Evolutionary conservation across 2,888 invertebrate species (phyloP).

Genomic region (Taenaris catops): DNA sequence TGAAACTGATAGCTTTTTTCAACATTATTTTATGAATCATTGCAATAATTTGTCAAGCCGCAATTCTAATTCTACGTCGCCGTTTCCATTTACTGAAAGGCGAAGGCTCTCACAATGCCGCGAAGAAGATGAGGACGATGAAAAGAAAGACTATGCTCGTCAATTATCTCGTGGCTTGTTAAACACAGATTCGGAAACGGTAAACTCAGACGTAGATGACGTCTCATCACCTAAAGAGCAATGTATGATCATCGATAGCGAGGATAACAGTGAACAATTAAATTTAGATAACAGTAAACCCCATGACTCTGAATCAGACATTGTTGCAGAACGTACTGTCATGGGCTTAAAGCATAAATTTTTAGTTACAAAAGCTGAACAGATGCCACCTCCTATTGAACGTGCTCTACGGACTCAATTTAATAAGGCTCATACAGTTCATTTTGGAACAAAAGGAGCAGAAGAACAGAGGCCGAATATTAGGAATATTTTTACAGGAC

Average conservation of each 20-base stretch:
- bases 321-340: constrained; percentile 55
- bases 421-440: constrained; percentile 83
- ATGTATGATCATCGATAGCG: constrained; percentile 22
- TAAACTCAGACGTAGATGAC: constrained; percentile 29
- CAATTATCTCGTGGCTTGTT: constrained; percentile 26
- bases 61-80: constrained; percentile 53
- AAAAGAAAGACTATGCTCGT: constrained; percentile 46
- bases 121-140: constrained; percentile 91
- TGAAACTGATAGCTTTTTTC: constrained; percentile 82
- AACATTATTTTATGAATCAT: constrained; percentile 87
- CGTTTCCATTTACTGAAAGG: constrained; percentile 78
- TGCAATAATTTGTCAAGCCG: constrained; percentile 85
- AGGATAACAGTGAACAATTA: constrained; percentile 4
- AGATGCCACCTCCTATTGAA: constrained; percentile 58
- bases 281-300: background rate
- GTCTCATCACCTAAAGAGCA: constrained; percentile 27
- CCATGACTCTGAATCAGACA: constrained; percentile 36
- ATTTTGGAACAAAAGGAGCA: constrained; percentile 82
- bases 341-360: constrained; percentile 67
- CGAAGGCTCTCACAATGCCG: constrained; percentile 89
- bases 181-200: constrained; percentile 29
- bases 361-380: constrained; percentile 55
- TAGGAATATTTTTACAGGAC: constrained; percentile 79
- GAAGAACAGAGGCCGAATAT: constrained; percentile 80
- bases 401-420: constrained; percentile 69